A percentile compares a stretch with the other conserved stretches of the same genome.
Conservation (phyloP, 2,888 invertebrate genomes). For the Amblyteles armatorius region DNA sequence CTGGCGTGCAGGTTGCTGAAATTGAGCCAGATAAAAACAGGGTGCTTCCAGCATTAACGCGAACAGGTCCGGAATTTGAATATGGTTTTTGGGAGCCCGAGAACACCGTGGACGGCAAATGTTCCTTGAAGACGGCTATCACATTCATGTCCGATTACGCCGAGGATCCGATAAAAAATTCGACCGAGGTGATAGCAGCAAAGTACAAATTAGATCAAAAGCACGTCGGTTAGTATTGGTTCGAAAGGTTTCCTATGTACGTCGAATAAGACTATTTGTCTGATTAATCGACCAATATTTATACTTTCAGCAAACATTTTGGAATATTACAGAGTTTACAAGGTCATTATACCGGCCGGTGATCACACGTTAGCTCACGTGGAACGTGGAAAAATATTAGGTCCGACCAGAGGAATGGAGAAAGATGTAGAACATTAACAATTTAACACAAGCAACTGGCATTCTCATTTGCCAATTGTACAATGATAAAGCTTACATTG, state of each 20-base stretch:
- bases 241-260: not conserved
- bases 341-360: constrained; percentile 75
- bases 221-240: constrained; percentile 86
- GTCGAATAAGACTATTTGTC: not conserved
- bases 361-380: not conserved
- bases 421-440: not conserved
- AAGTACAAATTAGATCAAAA: constrained; percentile 89
- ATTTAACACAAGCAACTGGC: not conserved
- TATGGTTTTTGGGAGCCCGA: constrained; percentile 90
- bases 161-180: constrained; percentile 87
- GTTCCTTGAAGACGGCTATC: constrained; percentile 88
- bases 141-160: constrained; percentile 89
- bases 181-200: constrained; percentile 87
- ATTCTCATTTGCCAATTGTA: constrained; percentile 1
- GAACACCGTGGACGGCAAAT: constrained; percentile 87
- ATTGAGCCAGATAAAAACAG: constrained; percentile 84
- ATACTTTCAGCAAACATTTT: constrained; percentile 85
- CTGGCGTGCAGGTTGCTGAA: constrained; percentile 73
- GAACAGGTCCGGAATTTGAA: constrained; percentile 86
- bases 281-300: constrained; percentile 10
- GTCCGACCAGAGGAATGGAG: not conserved
- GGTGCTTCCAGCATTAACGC: constrained; percentile 87
- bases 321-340: constrained; percentile 89
- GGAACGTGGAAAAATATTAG: not conserved
- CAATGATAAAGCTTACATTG: constrained; percentile 21